Base-by-base conservation (phyloP, 2,888 invertebrate genomes). In the Teleiodes luculella region DNA sequence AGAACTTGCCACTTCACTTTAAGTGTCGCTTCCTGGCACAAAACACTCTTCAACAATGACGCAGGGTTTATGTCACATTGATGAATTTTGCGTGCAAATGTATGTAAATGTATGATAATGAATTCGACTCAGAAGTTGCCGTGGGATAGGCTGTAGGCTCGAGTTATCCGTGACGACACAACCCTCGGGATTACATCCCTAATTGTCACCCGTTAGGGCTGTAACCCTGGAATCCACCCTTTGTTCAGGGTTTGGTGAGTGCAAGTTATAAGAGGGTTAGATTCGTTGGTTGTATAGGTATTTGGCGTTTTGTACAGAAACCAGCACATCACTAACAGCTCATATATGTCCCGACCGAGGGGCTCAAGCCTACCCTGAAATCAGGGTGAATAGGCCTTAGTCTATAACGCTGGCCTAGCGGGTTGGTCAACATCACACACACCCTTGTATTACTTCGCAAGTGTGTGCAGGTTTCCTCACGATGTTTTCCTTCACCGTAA, bases 121-220 rank as follows among this genome's bases (percentile, higher is more conserved):
- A 39, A 53, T 53, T 53, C 53, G 46, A 30, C 53, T 53, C 53
- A 37, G 46, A 36, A 47, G 36, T 53, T 43, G 43, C 43, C 30
- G 28, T 24, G 53, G 53, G 24, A 37, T 36, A 30, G 31, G 36
- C 31, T 36, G 16, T 7, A 18, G 24, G 24, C 41, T 30, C 16
- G 30, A 14, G 11, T 41, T 33, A 33, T 33, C 33, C 35, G 35
- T 14, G 14, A 35, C 20, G 35, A 31, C 46, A 46, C 45, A 20
- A 35, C 48, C 16, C 47, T 35, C 41, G 46, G 54, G 57, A 59
- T 65, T 62, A 62, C 55, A 45, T 59, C 62, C 63, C 61, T 63
- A 68, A 70, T 66, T 70, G 63, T 64, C 54, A 53, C 59, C 60
- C 61, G 60, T 65, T 66, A 56, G 55, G 56, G 58, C 57, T 58